Conservation (phyloP, 1,140 invertebrate species). For the Drosophila athabasca region DNA sequence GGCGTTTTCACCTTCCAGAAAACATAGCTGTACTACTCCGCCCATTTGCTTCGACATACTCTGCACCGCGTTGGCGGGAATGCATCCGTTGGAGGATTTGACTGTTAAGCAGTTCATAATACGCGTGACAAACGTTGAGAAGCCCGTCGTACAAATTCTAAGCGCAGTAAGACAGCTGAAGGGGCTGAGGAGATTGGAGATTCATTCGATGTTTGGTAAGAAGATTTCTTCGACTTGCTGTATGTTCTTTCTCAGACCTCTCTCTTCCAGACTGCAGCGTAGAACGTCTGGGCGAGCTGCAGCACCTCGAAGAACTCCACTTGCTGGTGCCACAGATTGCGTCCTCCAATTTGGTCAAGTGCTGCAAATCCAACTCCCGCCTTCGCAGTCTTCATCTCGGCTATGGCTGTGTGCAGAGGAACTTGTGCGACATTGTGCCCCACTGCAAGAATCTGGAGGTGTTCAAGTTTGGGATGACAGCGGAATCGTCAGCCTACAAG, state of each 20-base stretch:
- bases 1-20: background rate
- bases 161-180: slow-evolving; percentile 21
- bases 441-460: slow-evolving; percentile 50
- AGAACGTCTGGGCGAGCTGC: slow-evolving; percentile 24
- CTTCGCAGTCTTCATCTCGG: slow-evolving; percentile 41
- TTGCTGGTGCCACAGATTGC: slow-evolving; percentile 29
- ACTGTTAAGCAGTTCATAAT: slow-evolving; percentile 20
- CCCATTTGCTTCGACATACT: slow-evolving; percentile 34
- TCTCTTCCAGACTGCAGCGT: slow-evolving; percentile 33
- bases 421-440: slow-evolving; percentile 40
- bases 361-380: slow-evolving; percentile 49
- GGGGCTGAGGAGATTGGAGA: slow-evolving; percentile 22
- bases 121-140: slow-evolving; percentile 7
- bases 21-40: slow-evolving; percentile 18
- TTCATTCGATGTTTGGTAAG: slow-evolving; percentile 43
- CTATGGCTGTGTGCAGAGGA: slow-evolving; percentile 35
- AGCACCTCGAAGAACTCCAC: slow-evolving; percentile 33
- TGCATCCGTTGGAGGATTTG: slow-evolving; percentile 34
- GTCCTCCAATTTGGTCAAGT: slow-evolving; percentile 29
- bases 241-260: background rate
- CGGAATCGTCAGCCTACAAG: slow-evolving; percentile 36
- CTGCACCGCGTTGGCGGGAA: slow-evolving; percentile 25
- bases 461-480: slow-evolving; percentile 52
- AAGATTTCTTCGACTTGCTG: background rate
- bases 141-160: slow-evolving; percentile 46